phyloP scores from a whole-genome alignment of 2,797 vertebrate genomes.

The Tadarida brasiliensis region DNA sequence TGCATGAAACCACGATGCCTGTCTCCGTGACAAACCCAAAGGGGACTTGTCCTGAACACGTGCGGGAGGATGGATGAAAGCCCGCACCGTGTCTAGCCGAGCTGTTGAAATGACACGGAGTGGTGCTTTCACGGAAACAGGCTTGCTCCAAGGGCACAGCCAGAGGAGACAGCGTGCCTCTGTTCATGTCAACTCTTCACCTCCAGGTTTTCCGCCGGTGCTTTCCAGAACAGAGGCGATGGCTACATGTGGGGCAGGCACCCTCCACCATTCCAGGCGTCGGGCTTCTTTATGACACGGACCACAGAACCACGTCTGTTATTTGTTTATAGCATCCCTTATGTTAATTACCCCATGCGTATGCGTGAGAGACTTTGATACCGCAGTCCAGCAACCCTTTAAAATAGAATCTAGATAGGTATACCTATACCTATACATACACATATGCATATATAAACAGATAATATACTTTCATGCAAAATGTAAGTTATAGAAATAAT shows the following conservation, averaged over 20 bases:
- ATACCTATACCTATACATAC: no score
- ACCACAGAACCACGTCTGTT: neutral
- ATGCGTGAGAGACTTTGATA: neutral
- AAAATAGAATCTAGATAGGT: neutral
- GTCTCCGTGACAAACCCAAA: neutral
- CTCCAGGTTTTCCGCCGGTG: neutral
- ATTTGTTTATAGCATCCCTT: neutral
- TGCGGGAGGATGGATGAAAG: neutral
- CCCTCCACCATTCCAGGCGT: neutral
- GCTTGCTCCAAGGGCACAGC: neutral
- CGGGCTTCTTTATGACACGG: neutral
- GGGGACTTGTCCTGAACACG: neutral
- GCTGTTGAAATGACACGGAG: no score
- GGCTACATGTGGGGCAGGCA: accelerated
- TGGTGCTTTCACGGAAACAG: neutral
- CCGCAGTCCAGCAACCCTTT: neutral
- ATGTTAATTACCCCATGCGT: neutral
- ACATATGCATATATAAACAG: no score
- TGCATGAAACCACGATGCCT: accelerated
- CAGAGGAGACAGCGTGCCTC: accelerated
- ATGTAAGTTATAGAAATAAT: neutral
- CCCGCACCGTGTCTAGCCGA: neutral
- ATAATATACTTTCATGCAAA: neutral
- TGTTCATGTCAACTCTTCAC: neutral
- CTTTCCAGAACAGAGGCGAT: neutral